A percentile compares a stretch with the other conserved stretches of the same genome.
Conservation (phyloP, 2,888 invertebrate species). For the Clivina fossor region DNA sequence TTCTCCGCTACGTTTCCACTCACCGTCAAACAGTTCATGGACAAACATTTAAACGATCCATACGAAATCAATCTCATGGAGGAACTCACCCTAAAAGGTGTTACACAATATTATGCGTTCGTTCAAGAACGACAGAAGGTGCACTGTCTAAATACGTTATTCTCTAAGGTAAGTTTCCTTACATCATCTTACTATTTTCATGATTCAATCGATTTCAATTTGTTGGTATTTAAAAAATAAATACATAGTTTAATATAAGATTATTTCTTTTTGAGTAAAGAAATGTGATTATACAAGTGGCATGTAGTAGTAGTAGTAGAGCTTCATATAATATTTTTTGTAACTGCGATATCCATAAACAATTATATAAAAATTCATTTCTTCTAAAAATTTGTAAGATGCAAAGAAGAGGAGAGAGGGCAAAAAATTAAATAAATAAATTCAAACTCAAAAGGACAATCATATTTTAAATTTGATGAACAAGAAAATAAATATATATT, state of each 20-base stretch:
- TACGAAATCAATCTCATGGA: slow-evolving; percentile 99
- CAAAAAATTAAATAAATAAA: too few species aligned
- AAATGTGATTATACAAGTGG: too few species aligned
- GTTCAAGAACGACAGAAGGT: slow-evolving; percentile 99
- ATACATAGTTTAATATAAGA: not conserved
- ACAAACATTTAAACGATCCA: slow-evolving; percentile 94
- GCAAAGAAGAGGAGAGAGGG: too few species aligned
- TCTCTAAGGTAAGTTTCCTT: slow-evolving; percentile 79
- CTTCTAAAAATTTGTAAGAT: too few species aligned
- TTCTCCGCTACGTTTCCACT: slow-evolving; percentile 99
- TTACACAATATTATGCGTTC: slow-evolving; percentile 99
- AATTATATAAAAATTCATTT: too few species aligned
- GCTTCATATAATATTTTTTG: too few species aligned
- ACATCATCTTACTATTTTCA: slow-evolving; percentile 3
- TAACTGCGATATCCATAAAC: too few species aligned
- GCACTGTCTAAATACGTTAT: slow-evolving; percentile 98
- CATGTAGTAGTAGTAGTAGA: not conserved
- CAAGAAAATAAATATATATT: too few species aligned
- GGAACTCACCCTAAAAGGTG: slow-evolving; percentile 97
- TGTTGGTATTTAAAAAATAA: slow-evolving; percentile 13
- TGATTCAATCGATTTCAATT: slow-evolving; percentile 18
- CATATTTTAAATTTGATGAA: too few species aligned
- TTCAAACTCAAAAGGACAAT: too few species aligned
- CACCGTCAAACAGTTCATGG: slow-evolving; percentile 98
- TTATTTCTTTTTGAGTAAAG: too few species aligned